Base-by-base conservation (phyloP, 2,113 vertebrate species). In the Morphnarchus princeps region DNA sequence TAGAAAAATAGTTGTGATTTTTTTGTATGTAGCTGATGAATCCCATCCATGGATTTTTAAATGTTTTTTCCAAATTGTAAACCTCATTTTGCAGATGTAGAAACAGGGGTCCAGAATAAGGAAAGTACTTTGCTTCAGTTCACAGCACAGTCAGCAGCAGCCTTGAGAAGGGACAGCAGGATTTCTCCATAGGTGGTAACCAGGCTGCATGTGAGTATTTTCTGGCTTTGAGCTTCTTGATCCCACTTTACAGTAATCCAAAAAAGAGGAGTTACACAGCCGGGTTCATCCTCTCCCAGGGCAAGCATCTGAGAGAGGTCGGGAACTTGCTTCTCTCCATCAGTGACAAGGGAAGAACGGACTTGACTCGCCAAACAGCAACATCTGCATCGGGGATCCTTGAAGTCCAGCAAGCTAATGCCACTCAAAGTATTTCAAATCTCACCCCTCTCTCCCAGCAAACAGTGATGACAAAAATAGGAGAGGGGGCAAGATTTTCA, bases 331-430 rank as follows among this genome's bases (percentile, higher is more conserved):
- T 70, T 65, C 34, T 81, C 22, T 59, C 49, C 43, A 13, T 69
- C 42, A 18, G 11, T 21, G 10, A 6, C 21, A 32, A 42, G 32
- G 11, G 29, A 7, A 72, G 38, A 36, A 49, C 9, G 28, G 42
- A 10, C 42, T 54, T 54, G 59, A 20, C 7, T 47, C 7, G 0
- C 22, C 50, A 10, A 28, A 25, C 0, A 1, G 19, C 3, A 5
- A 29, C 34, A n/a, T 42, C 9, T 14, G 8, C 47, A 36, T 26
- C 15, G 28, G 61, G 16, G 10, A 38, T 54, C 31, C 16, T 40
- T 32, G 11, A 90, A 67, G 9, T 25, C 40, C 57, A 58, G 31
- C 16, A 26, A 65, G 38, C 11, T 57, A 29, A 67, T 43, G 42
- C n/a, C 26, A 16, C 62, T 20, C 10, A 18, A 11, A 40, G 36